phyloP scores from a whole-genome alignment of 2,113 vertebrate species.

The Furnarius figulus region DNA sequence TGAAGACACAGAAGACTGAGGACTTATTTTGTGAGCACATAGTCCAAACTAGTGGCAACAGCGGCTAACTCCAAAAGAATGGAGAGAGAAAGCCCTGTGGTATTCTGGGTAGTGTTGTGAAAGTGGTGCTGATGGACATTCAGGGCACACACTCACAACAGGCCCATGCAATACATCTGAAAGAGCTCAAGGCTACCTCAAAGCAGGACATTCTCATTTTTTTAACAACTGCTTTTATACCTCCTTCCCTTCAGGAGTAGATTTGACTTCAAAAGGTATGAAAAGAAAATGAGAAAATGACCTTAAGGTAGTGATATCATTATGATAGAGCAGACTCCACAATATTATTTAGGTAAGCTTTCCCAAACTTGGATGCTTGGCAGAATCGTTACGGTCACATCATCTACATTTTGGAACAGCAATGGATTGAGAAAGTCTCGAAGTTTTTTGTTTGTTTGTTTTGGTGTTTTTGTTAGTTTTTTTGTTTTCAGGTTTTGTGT shows the following conservation, averaged over 20 bases:
- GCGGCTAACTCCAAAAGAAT: neutral
- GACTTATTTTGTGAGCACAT: neutral
- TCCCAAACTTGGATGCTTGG: neutral
- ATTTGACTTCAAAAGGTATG: neutral
- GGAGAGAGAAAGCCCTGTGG: neutral
- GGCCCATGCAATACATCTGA: neutral
- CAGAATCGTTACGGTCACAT: neutral
- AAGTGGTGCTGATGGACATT: neutral
- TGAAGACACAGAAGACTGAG: neutral
- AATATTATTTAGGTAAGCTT: neutral
- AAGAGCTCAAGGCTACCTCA: neutral
- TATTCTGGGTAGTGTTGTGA: neutral
- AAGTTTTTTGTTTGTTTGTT: neutral
- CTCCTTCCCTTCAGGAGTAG: neutral
- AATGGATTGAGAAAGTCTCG: neutral
- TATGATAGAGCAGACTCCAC: neutral
- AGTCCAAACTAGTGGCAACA: neutral
- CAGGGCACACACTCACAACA: neutral
- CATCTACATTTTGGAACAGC: neutral
- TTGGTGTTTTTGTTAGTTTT: too few relatives aligned
- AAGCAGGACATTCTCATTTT: neutral
- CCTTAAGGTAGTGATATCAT: neutral
- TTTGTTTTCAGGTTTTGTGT: too few relatives aligned
- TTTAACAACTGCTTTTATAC: neutral
- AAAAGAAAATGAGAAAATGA: neutral